These are phyloP conservation scores for Hydrophis major DNA, from an alignment of 2,797 vertebrate genomes.

Conservation along the genomic window DNA sequence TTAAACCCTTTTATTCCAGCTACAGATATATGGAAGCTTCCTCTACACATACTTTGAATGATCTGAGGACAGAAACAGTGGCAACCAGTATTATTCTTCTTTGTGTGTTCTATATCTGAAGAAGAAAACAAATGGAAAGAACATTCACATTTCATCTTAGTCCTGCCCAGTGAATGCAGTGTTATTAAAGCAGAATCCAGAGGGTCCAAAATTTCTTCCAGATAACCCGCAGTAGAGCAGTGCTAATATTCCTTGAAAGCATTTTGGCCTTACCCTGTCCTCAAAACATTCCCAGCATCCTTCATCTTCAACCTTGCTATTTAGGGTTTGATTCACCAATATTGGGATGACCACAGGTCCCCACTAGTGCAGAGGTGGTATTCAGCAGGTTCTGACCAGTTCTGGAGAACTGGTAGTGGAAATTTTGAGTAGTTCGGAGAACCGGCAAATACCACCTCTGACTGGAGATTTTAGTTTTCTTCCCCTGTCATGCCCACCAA, in stretches of 20 bases:
- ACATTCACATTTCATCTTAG: background rate
- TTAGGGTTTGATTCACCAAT: background rate
- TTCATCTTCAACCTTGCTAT: background rate
- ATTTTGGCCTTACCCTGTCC: background rate
- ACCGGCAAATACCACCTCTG: too few species aligned
- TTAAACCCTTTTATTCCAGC: background rate
- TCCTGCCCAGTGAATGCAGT: background rate
- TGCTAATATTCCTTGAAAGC: background rate
- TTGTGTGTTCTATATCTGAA: background rate
- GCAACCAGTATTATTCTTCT: background rate
- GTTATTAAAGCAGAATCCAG: background rate
- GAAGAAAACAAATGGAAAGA: background rate
- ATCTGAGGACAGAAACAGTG: background rate
- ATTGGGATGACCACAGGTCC: background rate
- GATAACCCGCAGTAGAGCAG: background rate
- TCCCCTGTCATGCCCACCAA: too few species aligned
- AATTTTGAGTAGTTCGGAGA: too few species aligned
- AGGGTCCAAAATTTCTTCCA: background rate
- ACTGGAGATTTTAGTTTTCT: too few species aligned
- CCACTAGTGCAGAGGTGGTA: background rate
- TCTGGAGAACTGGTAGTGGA: too few species aligned
- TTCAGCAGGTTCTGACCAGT: too few species aligned
- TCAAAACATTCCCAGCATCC: background rate
- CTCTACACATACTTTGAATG: background rate
- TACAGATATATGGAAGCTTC: background rate